These are phyloP conservation scores for Hypanus sabinus DNA, from an alignment of 2,113 vertebrate species.

Conservation along the genomic window DNA sequence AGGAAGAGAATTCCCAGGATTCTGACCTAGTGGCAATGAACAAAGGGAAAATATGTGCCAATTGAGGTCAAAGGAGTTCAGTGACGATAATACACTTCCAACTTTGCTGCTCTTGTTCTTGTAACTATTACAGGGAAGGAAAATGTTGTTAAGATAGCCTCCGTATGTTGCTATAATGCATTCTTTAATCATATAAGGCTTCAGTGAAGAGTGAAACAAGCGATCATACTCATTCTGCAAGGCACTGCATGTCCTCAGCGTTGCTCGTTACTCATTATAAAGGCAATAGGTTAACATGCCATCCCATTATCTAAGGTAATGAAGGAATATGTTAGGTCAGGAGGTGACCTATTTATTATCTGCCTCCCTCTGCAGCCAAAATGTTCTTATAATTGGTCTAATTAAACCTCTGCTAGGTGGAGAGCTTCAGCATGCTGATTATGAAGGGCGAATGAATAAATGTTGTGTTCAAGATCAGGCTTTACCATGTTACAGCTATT, in stretches of 20 bases:
- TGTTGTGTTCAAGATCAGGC: not conserved
- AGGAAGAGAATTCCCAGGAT: not conserved
- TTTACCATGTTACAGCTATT: not conserved
- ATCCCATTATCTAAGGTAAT: not conserved
- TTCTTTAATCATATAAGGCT: not conserved
- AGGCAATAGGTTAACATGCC: not conserved
- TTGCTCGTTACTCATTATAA: not conserved
- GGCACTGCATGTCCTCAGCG: too few relatives aligned
- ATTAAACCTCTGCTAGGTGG: not conserved
- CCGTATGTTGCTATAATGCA: not conserved
- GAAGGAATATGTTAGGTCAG: not conserved
- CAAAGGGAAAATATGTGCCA: not conserved
- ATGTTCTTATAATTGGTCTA: not conserved
- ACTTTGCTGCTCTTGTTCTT: not conserved
- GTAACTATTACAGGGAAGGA: not conserved
- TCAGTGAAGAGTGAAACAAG: not conserved
- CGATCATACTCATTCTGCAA: not conserved
- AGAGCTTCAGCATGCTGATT: not conserved
- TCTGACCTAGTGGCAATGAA: not conserved
- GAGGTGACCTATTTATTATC: not conserved
- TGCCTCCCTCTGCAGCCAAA: not conserved
- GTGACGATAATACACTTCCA: too few relatives aligned
- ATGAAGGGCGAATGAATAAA: not conserved
- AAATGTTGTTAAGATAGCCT: not conserved
- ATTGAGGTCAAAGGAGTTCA: not conserved